These are phyloP conservation scores for Brachypalpus laphriformis DNA, from an alignment of 2,888 invertebrate species.

Conservation along the genomic window DNA sequence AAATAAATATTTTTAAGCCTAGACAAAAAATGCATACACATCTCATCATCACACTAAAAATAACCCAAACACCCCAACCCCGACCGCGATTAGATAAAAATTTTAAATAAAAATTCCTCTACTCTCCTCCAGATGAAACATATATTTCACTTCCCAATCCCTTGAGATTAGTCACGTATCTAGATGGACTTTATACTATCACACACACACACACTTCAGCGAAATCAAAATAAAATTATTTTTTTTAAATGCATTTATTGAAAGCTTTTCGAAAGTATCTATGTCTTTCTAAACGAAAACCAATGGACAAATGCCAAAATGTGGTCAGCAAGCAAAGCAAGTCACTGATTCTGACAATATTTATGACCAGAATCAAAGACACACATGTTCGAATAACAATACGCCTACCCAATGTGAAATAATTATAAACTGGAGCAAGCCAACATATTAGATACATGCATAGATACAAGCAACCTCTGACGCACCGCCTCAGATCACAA, in stretches of 20 bases:
- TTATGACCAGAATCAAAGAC: slow-evolving; percentile 58
- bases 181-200: slow-evolving; percentile 51
- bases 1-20: neutral
- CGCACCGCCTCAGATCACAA: slow-evolving; percentile 59
- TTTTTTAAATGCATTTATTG: slow-evolving; percentile 30
- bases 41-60: slow-evolving; percentile 58
- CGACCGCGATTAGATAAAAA: slow-evolving; percentile 49
- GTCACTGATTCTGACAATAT: slow-evolving; percentile 45
- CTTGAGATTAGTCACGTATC: slow-evolving; percentile 61
- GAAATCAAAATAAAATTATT: slow-evolving; percentile 2
- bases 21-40: slow-evolving; percentile 36
- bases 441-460: slow-evolving; percentile 30
- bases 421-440: slow-evolving; percentile 59
- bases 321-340: slow-evolving; percentile 38
- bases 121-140: slow-evolving; percentile 30
- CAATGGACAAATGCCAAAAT: slow-evolving; percentile 66
- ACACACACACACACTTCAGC: slow-evolving; percentile 3
- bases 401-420: slow-evolving; percentile 57
- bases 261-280: slow-evolving; percentile 16
- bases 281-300: neutral
- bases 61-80: slow-evolving; percentile 29
- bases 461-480: slow-evolving; percentile 51
- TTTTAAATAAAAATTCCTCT: slow-evolving; percentile 2
- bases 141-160: slow-evolving; percentile 52
- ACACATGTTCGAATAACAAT: slow-evolving; percentile 65